Evolutionary conservation across 92 coral and sea anemone genomes (phyloP).

Genomic region (Micromussa lordhowensis): DNA sequence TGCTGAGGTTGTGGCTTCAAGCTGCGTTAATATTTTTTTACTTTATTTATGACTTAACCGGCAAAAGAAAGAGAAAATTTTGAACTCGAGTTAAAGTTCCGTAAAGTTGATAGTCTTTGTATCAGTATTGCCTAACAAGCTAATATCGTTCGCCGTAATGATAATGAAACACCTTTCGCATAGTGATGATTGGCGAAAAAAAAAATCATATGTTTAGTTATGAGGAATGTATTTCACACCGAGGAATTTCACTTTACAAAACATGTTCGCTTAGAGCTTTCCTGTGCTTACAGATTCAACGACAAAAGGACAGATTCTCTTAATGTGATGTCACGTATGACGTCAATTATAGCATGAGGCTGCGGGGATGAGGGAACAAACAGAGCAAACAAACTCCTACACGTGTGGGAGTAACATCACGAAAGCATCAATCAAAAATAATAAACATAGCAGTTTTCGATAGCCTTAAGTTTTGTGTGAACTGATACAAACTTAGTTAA

Average conservation of each 20-base stretch:
- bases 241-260: slow-evolving; percentile 28
- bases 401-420: neutral
- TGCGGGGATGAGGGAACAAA: slow-evolving; percentile 23
- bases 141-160: neutral
- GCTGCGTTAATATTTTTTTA: neutral
- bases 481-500: too few species aligned
- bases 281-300: slow-evolving; percentile 13
- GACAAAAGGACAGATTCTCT: slow-evolving; percentile 7
- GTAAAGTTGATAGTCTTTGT: neutral
- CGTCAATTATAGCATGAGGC: neutral
- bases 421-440: neutral
- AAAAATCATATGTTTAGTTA: neutral
- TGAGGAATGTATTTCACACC: slow-evolving; percentile 10
- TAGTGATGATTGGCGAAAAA: neutral
- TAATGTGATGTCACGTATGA: slow-evolving; percentile 14
- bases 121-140: neutral
- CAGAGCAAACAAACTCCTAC: neutral
- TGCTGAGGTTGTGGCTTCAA: neutral
- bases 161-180: too few species aligned
- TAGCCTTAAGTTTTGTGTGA: neutral
- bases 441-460: neutral
- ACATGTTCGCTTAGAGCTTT: slow-evolving; percentile 1
- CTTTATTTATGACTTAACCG: neutral
- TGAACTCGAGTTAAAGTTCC: neutral
- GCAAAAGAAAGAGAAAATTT: neutral